phyloP scores from a whole-genome alignment of 2,888 invertebrate species.

The Lymantria monacha region DNA sequence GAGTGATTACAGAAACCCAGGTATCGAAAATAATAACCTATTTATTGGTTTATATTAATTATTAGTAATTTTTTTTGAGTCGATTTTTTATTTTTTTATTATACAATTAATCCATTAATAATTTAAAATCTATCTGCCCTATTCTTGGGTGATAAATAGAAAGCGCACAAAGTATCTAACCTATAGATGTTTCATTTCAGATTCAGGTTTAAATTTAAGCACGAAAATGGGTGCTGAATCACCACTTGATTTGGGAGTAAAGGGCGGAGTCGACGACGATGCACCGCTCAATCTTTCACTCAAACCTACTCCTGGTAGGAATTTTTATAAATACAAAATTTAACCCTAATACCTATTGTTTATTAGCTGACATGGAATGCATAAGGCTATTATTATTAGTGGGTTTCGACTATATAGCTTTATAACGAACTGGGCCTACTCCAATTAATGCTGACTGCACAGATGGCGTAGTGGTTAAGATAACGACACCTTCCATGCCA shows the following conservation, averaged over 20 bases:
- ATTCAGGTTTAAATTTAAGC: slow-evolving; percentile 69
- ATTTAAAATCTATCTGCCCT: no score
- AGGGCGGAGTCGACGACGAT: slow-evolving; percentile 82
- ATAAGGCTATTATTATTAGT: no score
- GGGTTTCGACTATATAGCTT: no score
- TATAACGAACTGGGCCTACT: no score
- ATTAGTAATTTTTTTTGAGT: neutral
- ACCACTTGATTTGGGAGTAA: slow-evolving; percentile 74
- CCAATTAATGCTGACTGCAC: no score
- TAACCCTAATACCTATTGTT: neutral
- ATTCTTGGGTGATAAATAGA: no score
- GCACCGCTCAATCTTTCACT: slow-evolving; percentile 92
- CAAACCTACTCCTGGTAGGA: slow-evolving; percentile 83
- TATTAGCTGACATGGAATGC: no score
- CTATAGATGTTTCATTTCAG: slow-evolving; percentile 32
- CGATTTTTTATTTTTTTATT: no score
- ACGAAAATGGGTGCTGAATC: slow-evolving; percentile 73
- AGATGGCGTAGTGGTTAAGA: no score
- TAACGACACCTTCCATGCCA: no score
- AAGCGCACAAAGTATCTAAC: no score
- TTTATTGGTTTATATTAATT: neutral
- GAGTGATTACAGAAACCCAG: slow-evolving; percentile 20
- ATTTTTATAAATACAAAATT: neutral
- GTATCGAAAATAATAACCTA: neutral
- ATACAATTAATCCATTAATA: no score